Evolutionary conservation across 1,140 invertebrate species (phyloP).

Genomic region (Pseudomyrmex cubaensis): DNA sequence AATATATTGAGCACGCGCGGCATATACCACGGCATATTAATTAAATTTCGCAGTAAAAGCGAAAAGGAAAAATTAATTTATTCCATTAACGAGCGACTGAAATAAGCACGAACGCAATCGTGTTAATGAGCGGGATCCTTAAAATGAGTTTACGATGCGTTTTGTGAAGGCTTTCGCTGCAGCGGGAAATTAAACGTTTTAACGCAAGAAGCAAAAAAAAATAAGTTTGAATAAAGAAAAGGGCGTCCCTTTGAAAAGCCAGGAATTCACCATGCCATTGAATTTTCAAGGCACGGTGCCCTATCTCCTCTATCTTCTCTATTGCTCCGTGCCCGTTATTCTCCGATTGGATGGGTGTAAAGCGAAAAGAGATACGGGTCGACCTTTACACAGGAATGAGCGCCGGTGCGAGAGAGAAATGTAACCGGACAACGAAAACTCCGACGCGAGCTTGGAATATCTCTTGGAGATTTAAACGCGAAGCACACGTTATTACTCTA

Average conservation of each 20-base stretch:
- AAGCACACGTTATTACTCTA: conserved; percentile 18
- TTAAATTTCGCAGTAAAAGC: neutral
- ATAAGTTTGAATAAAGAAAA: neutral
- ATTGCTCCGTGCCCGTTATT: conserved; percentile 1
- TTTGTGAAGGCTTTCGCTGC: too few relatives aligned
- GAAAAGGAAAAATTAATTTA: conserved; percentile 20
- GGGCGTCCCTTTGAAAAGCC: neutral
- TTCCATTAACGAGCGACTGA: neutral
- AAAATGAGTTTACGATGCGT: conserved; percentile 5
- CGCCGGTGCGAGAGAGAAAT: neutral
- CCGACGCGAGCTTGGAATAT: conserved; percentile 2
- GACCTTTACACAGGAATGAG: conserved; percentile 1
- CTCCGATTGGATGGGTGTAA: conserved; percentile 24
- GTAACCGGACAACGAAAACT: conserved; percentile 26
- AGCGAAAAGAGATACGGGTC: conserved; percentile 40
- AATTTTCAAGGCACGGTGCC: conserved; percentile 29
- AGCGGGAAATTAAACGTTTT: conserved; percentile 5
- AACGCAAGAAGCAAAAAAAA: neutral
- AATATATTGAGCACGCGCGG: neutral
- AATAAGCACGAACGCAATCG: conserved; percentile 27
- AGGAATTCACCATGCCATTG: conserved; percentile 26
- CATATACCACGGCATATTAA: neutral
- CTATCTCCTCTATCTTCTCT: conserved; percentile 1
- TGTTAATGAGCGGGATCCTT: conserved; percentile 13
- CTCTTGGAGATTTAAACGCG: conserved; percentile 28